Conservation (phyloP, 2,888 invertebrate genomes). For the Seira ritae region DNA sequence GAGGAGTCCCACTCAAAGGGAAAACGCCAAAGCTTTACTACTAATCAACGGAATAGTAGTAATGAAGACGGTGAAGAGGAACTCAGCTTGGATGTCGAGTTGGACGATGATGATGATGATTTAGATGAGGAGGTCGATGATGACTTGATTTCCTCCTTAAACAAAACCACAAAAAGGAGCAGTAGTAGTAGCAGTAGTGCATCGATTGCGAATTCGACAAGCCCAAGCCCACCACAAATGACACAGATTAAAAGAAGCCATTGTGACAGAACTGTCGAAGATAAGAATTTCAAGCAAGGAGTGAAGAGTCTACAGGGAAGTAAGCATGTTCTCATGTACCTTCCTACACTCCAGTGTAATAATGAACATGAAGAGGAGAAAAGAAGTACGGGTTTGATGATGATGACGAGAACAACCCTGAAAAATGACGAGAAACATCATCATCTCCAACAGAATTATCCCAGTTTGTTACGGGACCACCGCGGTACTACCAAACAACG, state of each 20-base stretch:
- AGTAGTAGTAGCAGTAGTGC: background rate
- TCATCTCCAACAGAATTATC: too few species aligned
- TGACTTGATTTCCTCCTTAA: background rate
- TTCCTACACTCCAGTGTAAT: conserved; percentile 50
- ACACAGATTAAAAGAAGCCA: background rate
- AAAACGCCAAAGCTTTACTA: too few species aligned
- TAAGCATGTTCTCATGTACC: conserved; percentile 19
- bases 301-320: background rate
- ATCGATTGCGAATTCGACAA: background rate
- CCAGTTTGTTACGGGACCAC: too few species aligned
- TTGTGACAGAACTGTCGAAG: background rate
- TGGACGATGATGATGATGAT: background rate
- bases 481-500: too few species aligned
- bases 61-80: background rate
- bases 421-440: background rate
- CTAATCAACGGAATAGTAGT: too few species aligned
- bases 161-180: background rate
- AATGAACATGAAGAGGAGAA: background rate
- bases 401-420: background rate
- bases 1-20: too few species aligned
- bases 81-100: background rate
- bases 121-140: background rate
- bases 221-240: background rate
- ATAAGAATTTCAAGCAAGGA: too few species aligned
- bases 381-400: background rate